phyloP scores from a whole-genome alignment of 1,140 invertebrate genomes.

The Rhopalosiphum padi region DNA sequence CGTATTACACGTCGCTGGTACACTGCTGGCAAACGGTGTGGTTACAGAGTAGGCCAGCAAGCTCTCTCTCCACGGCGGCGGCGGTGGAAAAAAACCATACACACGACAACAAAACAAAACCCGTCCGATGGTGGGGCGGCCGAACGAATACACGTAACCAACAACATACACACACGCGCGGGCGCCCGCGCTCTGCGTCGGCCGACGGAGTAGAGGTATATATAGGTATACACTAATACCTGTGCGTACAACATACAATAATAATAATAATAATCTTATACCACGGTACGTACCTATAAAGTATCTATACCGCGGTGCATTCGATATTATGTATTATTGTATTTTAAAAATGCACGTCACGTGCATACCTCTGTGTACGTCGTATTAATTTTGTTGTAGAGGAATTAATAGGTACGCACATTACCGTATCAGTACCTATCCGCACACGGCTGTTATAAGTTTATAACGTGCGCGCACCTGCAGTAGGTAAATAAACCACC shows the following conservation, averaged over 20 bases:
- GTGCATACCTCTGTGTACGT: neutral
- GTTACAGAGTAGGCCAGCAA: conserved; percentile 49
- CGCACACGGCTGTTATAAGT: too few species aligned
- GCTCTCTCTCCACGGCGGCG: conserved; percentile 45
- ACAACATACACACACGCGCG: conserved; percentile 36
- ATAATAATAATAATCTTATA: neutral
- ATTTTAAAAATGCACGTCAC: neutral
- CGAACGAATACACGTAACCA: conserved; percentile 27
- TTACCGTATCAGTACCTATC: neutral
- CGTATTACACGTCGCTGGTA: conserved; percentile 36
- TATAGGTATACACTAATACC: neutral
- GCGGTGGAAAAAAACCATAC: conserved; percentile 32
- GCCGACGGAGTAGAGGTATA: neutral
- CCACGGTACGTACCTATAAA: neutral
- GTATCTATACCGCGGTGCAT: neutral
- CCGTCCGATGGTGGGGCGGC: conserved; percentile 33
- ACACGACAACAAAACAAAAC: conserved; percentile 45
- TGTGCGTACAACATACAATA: neutral
- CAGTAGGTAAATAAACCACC: too few species aligned
- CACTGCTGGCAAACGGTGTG: conserved; percentile 30
- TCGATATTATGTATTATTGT: neutral
- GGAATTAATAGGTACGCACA: neutral
- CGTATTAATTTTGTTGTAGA: neutral
- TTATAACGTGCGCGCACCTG: too few species aligned
- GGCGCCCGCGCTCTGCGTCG: neutral